A percentile compares a stretch with the other conserved stretches of the same genome.
Conservation (phyloP, 2,797 vertebrate genomes). For the Eospalax fontanierii region DNA sequence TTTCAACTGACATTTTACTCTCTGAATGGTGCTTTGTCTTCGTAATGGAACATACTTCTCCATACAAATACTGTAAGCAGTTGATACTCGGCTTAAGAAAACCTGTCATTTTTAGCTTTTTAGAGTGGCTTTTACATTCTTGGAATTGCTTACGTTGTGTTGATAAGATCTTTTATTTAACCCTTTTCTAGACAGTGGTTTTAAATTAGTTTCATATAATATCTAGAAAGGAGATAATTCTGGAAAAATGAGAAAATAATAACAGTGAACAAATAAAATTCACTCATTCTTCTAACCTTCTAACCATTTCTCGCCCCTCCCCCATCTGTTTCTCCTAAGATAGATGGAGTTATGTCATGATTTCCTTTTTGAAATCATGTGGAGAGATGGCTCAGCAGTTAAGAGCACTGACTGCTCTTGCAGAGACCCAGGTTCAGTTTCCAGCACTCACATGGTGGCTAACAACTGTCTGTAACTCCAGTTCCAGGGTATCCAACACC, state of each 20-base stretch:
- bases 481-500: too few relatives aligned
- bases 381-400: too few relatives aligned
- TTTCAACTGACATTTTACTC: slow-evolving; percentile 85
- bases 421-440: too few relatives aligned
- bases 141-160: slow-evolving; percentile 64
- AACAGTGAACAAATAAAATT: background rate
- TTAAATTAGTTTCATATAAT: background rate
- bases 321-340: background rate
- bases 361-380: background rate
- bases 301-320: background rate
- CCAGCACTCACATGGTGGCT: too few relatives aligned
- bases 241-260: slow-evolving; percentile 25
- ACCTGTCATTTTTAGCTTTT: slow-evolving; percentile 36
- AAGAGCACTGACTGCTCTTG: too few relatives aligned
- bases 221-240: background rate
- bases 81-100: slow-evolving; percentile 64
- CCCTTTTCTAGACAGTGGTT: background rate
- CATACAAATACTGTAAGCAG: slow-evolving; percentile 58
- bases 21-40: slow-evolving; percentile 82
- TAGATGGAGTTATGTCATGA: background rate
- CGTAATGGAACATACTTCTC: slow-evolving; percentile 37
- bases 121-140: slow-evolving; percentile 59
- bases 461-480: too few relatives aligned
- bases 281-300: background rate
- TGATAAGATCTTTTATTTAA: slow-evolving; percentile 37